Percentiles rank a stretch among this genome's conserved stretches.
Evolutionary conservation across 2,888 invertebrate species (phyloP).

Genomic region (Spodoptera littoralis): DNA sequence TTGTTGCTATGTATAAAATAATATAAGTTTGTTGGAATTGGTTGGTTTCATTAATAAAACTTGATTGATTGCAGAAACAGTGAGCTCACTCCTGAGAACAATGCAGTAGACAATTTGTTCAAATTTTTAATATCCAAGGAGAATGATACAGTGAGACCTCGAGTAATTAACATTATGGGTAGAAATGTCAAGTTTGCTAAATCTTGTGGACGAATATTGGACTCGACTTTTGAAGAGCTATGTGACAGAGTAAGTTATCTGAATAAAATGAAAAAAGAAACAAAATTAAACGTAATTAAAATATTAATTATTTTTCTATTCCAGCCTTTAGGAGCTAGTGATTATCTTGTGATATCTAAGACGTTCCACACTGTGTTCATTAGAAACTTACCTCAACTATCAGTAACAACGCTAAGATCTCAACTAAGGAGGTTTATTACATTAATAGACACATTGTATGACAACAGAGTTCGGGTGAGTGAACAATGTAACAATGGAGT

Average conservation of each 20-base stretch:
- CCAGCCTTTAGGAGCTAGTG: constrained; percentile 97
- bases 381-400: constrained; percentile 95
- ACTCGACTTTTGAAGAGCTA: constrained; percentile 96
- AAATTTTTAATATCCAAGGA: constrained; percentile 96
- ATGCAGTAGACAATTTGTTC: constrained; percentile 93
- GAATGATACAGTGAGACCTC: constrained; percentile 95
- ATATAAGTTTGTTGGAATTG: constrained; percentile 2
- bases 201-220: constrained; percentile 97
- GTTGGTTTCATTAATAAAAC: constrained; percentile 4
- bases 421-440: constrained; percentile 98
- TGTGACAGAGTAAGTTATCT: constrained; percentile 93
- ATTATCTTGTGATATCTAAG: constrained; percentile 97
- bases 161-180: constrained; percentile 95
- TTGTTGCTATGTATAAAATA: background rate
- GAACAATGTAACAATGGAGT: constrained; percentile 31
- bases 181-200: constrained; percentile 95
- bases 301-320: constrained; percentile 47
- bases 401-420: constrained; percentile 92
- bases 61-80: constrained; percentile 88
- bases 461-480: constrained; percentile 93
- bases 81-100: constrained; percentile 88
- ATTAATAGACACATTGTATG: constrained; percentile 98
- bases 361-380: constrained; percentile 98
- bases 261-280: background rate
- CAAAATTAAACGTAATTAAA: background rate